Percentiles rank a stretch among this genome's conserved stretches.
These are phyloP conservation scores for Palythoa caribaeorum DNA, from an alignment of 92 coral and sea anemone genomes.

Conservation along the genomic window DNA sequence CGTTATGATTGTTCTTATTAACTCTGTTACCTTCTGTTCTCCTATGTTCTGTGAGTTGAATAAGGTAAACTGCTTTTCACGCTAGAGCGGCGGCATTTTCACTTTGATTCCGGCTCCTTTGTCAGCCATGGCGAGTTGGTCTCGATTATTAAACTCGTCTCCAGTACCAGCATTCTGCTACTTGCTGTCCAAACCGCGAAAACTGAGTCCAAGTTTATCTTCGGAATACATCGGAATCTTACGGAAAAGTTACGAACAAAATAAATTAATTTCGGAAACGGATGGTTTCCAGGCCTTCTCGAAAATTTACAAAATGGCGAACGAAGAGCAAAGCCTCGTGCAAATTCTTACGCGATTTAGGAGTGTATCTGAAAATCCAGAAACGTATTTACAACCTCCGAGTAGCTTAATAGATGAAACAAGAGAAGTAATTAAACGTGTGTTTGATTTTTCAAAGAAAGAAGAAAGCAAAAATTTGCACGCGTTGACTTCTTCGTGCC, in stretches of 20 bases:
- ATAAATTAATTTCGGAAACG: not conserved
- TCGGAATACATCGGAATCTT: not conserved
- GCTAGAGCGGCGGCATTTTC: not conserved
- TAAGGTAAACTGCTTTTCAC: not conserved
- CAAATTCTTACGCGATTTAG: constrained; percentile 55
- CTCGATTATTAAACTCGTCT: not conserved
- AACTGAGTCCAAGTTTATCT: not conserved
- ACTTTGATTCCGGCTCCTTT: constrained; percentile 12
- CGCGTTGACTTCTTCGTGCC: constrained; percentile 53
- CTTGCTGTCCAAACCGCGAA: not conserved
- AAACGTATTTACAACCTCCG: constrained; percentile 76
- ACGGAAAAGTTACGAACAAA: constrained; percentile 6
- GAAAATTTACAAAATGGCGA: constrained; percentile 74
- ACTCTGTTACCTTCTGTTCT: constrained; percentile 10
- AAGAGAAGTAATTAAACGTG: constrained; percentile 56
- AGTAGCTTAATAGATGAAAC: constrained; percentile 64
- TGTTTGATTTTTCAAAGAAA: constrained; percentile 85
- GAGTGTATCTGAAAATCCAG: constrained; percentile 61
- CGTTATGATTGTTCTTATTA: not conserved
- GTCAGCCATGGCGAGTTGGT: constrained; percentile 22
- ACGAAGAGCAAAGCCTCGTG: constrained; percentile 63
- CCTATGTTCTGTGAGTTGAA: not conserved
- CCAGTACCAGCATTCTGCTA: not conserved
- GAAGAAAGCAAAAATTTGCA: constrained; percentile 65
- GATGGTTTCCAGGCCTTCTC: constrained; percentile 18